These are phyloP conservation scores for Grammomys dolichurus DNA, from an alignment of 2,113 vertebrate genomes.

Conservation along the genomic window DNA sequence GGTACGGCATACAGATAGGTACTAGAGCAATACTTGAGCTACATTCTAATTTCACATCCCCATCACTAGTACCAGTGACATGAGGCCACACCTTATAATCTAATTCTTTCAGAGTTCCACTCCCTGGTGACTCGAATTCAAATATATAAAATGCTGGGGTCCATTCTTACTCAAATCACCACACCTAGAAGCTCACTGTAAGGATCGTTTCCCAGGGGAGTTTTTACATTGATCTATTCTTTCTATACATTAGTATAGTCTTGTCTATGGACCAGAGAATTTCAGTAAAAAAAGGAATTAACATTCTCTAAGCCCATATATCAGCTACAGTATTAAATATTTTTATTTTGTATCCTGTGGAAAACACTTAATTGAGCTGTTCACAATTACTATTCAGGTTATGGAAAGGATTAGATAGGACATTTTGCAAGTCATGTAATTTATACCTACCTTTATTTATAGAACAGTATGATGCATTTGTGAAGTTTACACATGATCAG, in stretches of 20 bases:
- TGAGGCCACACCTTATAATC: not conserved
- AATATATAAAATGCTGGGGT: not conserved
- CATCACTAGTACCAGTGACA: not conserved
- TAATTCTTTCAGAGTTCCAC: not conserved
- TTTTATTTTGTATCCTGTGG: not conserved
- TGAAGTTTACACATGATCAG: constrained; percentile 99
- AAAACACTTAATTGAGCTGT: not conserved
- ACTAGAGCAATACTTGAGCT: not conserved
- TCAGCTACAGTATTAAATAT: constrained; percentile 8
- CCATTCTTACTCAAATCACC: not conserved
- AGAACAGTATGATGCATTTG: constrained; percentile 99
- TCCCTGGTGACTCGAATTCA: not conserved
- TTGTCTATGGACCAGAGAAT: constrained; percentile 50
- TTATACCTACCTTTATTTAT: constrained; percentile 68
- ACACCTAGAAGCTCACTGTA: not conserved
- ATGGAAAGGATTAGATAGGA: not conserved
- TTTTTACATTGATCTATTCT: not conserved
- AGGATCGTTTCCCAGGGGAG: not conserved
- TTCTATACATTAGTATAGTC: not conserved
- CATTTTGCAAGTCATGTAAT: constrained; percentile 56
- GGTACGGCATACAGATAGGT: not conserved
- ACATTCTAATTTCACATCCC: not conserved
- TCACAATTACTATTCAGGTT: not conserved
- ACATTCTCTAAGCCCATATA: not conserved
- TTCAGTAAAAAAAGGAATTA: constrained; percentile 3